phyloP scores from a whole-genome alignment of 2,113 vertebrate genomes.

The Micromys minutus region DNA sequence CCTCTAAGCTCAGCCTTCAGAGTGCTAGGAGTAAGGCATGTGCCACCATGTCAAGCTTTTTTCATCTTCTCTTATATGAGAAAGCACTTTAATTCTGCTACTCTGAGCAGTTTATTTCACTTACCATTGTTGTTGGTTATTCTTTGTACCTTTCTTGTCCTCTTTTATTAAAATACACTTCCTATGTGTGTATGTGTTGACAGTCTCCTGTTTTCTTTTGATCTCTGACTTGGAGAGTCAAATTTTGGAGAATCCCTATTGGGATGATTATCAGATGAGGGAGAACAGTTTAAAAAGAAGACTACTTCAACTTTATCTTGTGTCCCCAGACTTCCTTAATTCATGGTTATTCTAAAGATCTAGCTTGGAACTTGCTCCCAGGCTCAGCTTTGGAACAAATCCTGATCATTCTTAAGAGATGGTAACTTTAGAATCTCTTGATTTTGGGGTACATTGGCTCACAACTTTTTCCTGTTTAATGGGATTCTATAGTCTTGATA shows the following conservation, averaged over 20 bases:
- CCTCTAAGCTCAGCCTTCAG: background rate
- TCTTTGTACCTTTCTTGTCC: constrained; percentile 30
- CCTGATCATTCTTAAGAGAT: background rate
- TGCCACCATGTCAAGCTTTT: too few species aligned
- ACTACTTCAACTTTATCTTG: background rate
- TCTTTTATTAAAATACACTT: background rate
- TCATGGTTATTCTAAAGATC: background rate
- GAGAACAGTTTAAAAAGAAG: background rate
- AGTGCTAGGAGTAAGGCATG: background rate
- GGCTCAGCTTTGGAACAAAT: background rate
- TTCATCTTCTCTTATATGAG: background rate
- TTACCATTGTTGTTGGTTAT: background rate
- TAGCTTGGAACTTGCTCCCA: constrained; percentile 16
- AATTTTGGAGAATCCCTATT: constrained; percentile 26
- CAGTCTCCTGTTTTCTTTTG: constrained; percentile 30
- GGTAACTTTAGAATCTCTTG: constrained; percentile 35
- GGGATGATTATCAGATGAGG: background rate
- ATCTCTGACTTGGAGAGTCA: background rate
- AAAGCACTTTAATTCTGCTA: background rate
- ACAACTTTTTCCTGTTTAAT: background rate
- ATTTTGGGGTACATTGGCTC: background rate
- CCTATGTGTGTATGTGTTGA: background rate
- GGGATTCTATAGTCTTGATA: background rate
- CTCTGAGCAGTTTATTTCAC: background rate
- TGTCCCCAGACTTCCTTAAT: background rate